Percentiles rank a stretch among this genome's conserved stretches.
These are phyloP conservation scores for Phyllostomus discolor DNA, from an alignment of 2,113 vertebrate species.

Conservation along the genomic window DNA sequence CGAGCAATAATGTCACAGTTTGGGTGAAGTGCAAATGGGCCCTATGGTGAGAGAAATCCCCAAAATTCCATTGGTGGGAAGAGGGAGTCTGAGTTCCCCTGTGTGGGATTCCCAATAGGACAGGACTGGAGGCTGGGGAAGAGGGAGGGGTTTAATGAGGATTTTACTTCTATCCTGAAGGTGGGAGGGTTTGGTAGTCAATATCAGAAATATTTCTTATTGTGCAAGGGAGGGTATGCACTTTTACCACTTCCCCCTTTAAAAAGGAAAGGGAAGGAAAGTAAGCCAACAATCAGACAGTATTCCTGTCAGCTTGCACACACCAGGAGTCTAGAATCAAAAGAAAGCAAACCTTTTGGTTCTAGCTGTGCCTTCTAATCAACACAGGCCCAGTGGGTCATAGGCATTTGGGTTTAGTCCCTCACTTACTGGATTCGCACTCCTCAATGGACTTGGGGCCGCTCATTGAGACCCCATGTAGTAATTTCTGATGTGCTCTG, in stretches of 20 bases:
- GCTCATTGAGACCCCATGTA: background rate
- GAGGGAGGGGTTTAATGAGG: background rate
- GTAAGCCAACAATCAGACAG: background rate
- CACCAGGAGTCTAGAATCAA: background rate
- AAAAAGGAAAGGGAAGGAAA: background rate
- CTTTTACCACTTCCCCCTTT: background rate
- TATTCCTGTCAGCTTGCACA: background rate
- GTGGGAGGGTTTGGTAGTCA: background rate
- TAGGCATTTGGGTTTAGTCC: background rate
- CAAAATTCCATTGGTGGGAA: background rate
- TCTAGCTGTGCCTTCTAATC: background rate
- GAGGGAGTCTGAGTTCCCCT: background rate
- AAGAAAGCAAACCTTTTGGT: background rate
- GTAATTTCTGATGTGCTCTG: background rate
- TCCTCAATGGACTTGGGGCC: background rate
- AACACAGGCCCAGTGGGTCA: background rate
- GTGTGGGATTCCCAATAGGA: background rate
- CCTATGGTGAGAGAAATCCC: background rate
- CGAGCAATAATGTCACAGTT: background rate
- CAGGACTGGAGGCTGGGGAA: background rate
- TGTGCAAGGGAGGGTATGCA: background rate
- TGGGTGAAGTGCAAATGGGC: background rate
- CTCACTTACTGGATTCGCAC: background rate
- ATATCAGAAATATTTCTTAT: background rate
- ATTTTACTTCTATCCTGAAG: background rate